These are phyloP conservation scores for Pseudopodoces humilis DNA, from an alignment of 2,113 vertebrate genomes.

Conservation along the genomic window DNA sequence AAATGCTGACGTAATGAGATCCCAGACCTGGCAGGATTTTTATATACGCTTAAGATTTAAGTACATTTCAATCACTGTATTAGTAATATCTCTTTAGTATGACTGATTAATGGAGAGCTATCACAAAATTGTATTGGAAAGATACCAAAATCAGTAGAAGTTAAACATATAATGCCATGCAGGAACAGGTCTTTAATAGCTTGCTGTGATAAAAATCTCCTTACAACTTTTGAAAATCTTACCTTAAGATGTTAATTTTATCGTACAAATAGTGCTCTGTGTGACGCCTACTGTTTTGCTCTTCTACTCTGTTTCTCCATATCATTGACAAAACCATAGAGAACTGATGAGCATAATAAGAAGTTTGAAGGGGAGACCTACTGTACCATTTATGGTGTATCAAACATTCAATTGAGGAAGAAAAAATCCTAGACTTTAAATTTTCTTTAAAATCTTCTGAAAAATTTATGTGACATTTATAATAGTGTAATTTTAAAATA, in stretches of 20 bases:
- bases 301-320: accelerated
- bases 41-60: neutral
- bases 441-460: neutral
- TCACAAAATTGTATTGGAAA: neutral
- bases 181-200: neutral
- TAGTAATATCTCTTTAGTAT: neutral
- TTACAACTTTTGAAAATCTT: neutral
- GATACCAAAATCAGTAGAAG: neutral
- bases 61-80: neutral
- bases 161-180: neutral
- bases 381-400: neutral
- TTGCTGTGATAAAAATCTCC: neutral
- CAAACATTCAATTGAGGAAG: neutral
- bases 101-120: neutral
- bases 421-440: neutral
- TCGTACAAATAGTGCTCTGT: neutral
- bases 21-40: neutral
- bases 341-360: neutral
- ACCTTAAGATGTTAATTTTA: neutral
- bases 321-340: neutral
- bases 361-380: neutral
- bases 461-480: neutral
- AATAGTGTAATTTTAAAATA: neutral
- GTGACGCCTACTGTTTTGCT: neutral
- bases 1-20: neutral